These are phyloP conservation scores for Scomber japonicus DNA, from an alignment of 2,113 vertebrate genomes.

Conservation along the genomic window DNA sequence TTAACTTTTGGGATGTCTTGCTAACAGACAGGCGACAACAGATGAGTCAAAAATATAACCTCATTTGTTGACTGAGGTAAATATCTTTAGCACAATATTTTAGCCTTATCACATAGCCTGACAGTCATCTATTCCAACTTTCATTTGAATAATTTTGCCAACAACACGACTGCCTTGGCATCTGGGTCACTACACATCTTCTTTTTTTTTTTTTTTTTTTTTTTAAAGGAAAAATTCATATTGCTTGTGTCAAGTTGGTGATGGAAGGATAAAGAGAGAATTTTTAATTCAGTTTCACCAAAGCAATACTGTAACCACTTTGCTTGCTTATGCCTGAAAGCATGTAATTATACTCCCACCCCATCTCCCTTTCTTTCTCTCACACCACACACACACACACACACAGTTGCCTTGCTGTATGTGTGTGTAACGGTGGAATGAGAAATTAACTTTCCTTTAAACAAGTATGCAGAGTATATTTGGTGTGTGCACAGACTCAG, in stretches of 20 bases:
- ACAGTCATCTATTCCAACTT: conserved; percentile 32
- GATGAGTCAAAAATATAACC: conserved; percentile 41
- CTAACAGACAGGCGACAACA: conserved; percentile 36
- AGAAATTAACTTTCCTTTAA: background rate
- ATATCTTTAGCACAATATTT: conserved; percentile 41
- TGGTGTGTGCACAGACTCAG: too few relatives aligned
- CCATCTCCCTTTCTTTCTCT: conserved; percentile 3
- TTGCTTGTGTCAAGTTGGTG: conserved; percentile 44
- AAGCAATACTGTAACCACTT: conserved; percentile 54
- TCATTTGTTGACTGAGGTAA: conserved; percentile 33
- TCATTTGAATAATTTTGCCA: conserved; percentile 27
- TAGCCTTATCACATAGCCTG: conserved; percentile 3
- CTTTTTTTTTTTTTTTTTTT: background rate
- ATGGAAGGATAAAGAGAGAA: conserved; percentile 42
- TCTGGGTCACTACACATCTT: conserved; percentile 47
- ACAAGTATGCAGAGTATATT: too few relatives aligned
- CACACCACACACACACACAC: background rate
- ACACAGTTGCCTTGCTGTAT: background rate
- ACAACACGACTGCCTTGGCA: conserved; percentile 32
- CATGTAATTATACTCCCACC: conserved; percentile 51
- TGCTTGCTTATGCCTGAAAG: conserved; percentile 53
- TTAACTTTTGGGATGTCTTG: conserved; percentile 53
- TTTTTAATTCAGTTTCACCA: conserved; percentile 53
- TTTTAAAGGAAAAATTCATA: conserved; percentile 25
- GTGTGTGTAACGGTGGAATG: background rate